Evolutionary conservation across 2,113 vertebrate genomes (phyloP), one percentile per base, ranked within the genome.

Genomic region (Grus americana): DNA sequence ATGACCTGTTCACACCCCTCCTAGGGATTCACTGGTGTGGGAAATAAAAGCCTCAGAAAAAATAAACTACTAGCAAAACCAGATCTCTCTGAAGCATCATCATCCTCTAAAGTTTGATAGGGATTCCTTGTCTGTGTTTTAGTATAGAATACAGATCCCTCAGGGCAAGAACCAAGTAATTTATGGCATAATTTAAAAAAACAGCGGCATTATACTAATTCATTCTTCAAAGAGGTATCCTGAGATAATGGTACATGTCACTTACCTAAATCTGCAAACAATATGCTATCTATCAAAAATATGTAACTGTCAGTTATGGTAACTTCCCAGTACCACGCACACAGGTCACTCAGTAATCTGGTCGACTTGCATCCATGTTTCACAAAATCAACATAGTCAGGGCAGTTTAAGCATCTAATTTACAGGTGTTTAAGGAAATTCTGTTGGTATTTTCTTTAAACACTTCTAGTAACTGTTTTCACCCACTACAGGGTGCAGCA

Each of bases 181-280:
- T 95, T 93, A 96, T 70, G 74, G 95, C 30, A 65, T 79, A 96
- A 93, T 95, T 95, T 94, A 81, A 94, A 68, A 73, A 90, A 93
- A 65, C 91, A 96, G 87, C 12, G 4, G 71, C 74, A 79, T 49
- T 91, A 91, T 9, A 88, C 61, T 95, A 93, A 88, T 61, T 94
- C 49, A 90, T 50, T 80, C 81, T 93, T 93, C 88, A 95, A 94
- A 95, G 52, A 96, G 86, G 90, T 87, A 87, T 21, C 65, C 74
- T 87, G 57, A 96, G 76, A 94, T 92, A 94, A 81, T 5, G 26
- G 47, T 59, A 54, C 20, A 3, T 68, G 85, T 86, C 70, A 47
- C 34, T 86, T 70, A 62, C 22, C 30, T 72, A 71, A 24, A 96
- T 88, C 93, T 93, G 54, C 90, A 95, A 93, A 95, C 65, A 87